Evolutionary conservation across 2,797 vertebrate genomes (phyloP).

Genomic region (Coccyzus lansbergi): DNA sequence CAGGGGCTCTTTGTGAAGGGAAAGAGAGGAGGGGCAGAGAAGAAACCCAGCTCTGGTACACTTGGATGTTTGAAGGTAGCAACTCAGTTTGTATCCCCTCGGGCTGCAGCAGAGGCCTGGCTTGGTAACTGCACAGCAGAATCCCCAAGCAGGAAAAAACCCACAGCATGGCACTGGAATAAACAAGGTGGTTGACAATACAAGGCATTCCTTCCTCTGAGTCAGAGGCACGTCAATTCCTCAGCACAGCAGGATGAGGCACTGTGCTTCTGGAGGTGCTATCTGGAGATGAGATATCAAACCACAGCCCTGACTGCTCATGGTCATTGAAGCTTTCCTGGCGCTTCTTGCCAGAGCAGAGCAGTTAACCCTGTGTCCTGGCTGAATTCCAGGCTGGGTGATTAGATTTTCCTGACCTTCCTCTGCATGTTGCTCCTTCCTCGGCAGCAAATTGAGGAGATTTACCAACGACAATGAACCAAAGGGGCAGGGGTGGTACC

Average conservation of each 20-base stretch:
- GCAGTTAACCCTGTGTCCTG: constrained; percentile 36
- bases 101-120: background rate
- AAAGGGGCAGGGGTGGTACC: background rate
- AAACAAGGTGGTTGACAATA: background rate
- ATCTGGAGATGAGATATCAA: constrained; percentile 2
- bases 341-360: constrained; percentile 25
- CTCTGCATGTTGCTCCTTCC: constrained; percentile 22
- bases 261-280: background rate
- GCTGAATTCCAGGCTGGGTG: constrained; percentile 57
- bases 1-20: background rate
- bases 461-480: constrained; percentile 35
- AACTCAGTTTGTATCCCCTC: constrained; percentile 8
- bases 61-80: background rate
- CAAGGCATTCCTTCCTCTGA: background rate
- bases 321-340: constrained; percentile 59
- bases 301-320: constrained; percentile 2
- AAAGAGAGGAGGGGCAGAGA: no score
- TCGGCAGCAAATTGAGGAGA: constrained; percentile 50
- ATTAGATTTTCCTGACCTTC: constrained; percentile 56
- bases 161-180: background rate
- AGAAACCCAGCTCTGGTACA: background rate
- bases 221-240: constrained; percentile 19
- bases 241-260: constrained; percentile 1
- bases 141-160: background rate
- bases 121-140: constrained; percentile 23